These are phyloP conservation scores for Fissipunctia ypsillon DNA, from an alignment of 2,888 invertebrate species.

Conservation along the genomic window DNA sequence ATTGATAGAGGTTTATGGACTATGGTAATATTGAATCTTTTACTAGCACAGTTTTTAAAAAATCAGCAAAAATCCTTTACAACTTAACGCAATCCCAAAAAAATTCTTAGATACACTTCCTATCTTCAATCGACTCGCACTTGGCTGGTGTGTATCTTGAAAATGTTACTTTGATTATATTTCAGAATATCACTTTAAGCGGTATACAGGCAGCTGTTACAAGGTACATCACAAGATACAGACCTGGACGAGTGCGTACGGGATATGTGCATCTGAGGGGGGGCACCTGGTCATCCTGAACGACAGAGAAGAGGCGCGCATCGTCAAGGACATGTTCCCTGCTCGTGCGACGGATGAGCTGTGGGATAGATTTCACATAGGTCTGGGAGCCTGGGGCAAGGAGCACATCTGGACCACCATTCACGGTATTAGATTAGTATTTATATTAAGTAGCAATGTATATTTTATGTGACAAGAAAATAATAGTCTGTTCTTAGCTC, in stretches of 20 bases:
- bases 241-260: constrained; percentile 27
- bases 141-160: too few relatives aligned
- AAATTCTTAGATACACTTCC: too few relatives aligned
- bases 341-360: background rate
- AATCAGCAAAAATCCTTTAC: too few relatives aligned
- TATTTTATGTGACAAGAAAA: background rate
- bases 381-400: constrained; percentile 9
- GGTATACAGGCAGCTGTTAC: constrained; percentile 46
- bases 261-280: constrained; percentile 36
- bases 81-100: background rate
- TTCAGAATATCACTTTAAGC: constrained; percentile 34
- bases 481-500: background rate
- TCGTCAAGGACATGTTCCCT: constrained; percentile 29
- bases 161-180: background rate
- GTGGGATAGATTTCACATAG: constrained; percentile 25
- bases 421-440: constrained; percentile 8
- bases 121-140: background rate
- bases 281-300: constrained; percentile 44
- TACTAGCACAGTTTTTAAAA: background rate
- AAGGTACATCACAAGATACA: constrained; percentile 13
- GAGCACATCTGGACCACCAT: constrained; percentile 17
- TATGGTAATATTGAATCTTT: background rate
- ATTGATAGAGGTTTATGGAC: background rate
- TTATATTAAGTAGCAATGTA: background rate
- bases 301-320: constrained; percentile 35